phyloP scores from a whole-genome alignment of 2,797 vertebrate species.

The Tapera naevia region DNA sequence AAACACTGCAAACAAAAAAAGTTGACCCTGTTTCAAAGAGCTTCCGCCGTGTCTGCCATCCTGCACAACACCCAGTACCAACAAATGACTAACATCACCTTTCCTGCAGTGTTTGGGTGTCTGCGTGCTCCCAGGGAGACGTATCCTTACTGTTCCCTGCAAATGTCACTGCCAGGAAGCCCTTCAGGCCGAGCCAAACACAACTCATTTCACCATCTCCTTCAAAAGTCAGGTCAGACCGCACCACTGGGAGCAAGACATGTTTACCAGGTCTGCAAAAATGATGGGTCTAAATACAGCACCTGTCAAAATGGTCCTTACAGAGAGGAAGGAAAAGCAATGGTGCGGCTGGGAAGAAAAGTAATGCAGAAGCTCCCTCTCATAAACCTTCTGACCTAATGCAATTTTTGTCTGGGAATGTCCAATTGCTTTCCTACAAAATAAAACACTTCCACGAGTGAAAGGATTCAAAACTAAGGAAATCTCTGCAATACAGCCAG shows the following conservation, averaged over 20 bases:
- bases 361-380: background rate
- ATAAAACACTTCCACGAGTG: background rate
- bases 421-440: background rate
- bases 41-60: background rate
- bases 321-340: background rate
- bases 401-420: background rate
- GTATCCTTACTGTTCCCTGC: background rate
- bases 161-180: background rate
- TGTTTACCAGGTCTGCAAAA: background rate
- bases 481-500: background rate
- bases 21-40: background rate
- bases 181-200: background rate
- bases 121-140: background rate
- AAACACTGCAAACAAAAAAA: background rate
- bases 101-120: background rate
- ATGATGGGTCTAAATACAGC: background rate
- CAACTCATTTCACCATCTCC: background rate
- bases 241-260: background rate
- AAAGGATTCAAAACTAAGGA: background rate
- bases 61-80: background rate
- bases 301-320: background rate
- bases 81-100: background rate
- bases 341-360: background rate
- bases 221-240: background rate
- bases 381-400: background rate